Base-by-base conservation (phyloP, 1,140 invertebrate species). In the Ptiloglossa arizonensis region DNA sequence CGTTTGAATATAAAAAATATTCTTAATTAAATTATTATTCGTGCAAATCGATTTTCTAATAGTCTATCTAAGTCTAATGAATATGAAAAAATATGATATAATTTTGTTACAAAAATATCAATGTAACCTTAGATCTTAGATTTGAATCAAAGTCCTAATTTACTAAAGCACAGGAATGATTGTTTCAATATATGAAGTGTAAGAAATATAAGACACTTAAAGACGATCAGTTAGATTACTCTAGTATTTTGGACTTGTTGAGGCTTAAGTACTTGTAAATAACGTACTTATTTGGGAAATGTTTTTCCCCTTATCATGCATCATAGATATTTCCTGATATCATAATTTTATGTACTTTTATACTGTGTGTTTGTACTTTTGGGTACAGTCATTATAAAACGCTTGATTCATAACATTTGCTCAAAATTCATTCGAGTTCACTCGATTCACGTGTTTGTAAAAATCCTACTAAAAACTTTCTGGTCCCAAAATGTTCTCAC, bases 401-500 rank as follows among this genome's bases (percentile, higher is more conserved):
- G 8, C 11, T 11, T 24, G 11, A 67, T 57, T 32, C 27, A 19
- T 19, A 57, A 6, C 17, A n/a, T 35, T 24, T 4, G 13, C 24
- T 48, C 11, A 24, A 24, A n/a, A 22, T 41, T 38, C 19, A 38
- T 38, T 60, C 32, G 52, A 24, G 24, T 22, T 4, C 13, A 22
- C 13, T n/a, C 1, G 2, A 27, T 27, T 2, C 9, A 29, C 1
- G 4, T 9, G 9, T 48, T 8, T 29, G 3, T 4, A 48, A 19
- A 41, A 54, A 70, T 32, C 0, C 8, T 56, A 46, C 67, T 68
- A 86, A 63, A 78, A 87, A 67, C 52, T 77, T 66, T 85, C 83
- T 11, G 83, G 76, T 5, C 57, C 38, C 17, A 87, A 50, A 48
- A 85, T 29, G 22, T 72, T 87, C 46, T 87, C 72, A 17, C 70